Base-by-base conservation (phyloP, 2,888 invertebrate genomes). In the Cryptocheilus praepositus region DNA sequence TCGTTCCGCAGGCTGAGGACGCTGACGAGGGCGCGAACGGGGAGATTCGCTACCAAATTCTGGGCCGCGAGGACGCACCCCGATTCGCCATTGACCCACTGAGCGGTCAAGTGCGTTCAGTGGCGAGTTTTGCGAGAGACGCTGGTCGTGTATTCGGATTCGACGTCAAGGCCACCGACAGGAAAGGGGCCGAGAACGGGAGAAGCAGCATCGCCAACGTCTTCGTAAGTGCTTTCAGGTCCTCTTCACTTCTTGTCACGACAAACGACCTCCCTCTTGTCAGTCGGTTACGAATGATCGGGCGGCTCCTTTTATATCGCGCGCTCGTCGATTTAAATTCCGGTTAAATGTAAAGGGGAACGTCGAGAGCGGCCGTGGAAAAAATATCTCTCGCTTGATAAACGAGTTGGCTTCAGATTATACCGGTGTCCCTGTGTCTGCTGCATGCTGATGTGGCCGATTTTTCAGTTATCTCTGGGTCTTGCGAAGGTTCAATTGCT, bases 121-220 rank as follows among this genome's bases (percentile, higher is more conserved):
- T 95, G 16, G 92, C 93, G 0, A 91, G 93, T 49, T 93, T 96
- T 65, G 90, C 92, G 0, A 89, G 92, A 60, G 93, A 94, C 75
- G 93, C 93, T 18, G 95, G 95, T 0, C 91, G 93, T 73, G 94
- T 96, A 51, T 95, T 94, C 83, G 95, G 95, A 0, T 96, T 96
- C 82, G 96, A 96, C 88, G 95, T 96, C 11, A 95, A 95, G 89
- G 96, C 96, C 11, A 95, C 95, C 0, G 96, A 96, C 85, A 92
- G 93, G 65, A 90, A 91, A 22, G 96, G 96, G 0, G 94, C 94
- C 52, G 94, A 95, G 81, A 94, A 95, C 82, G 96, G 96, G 0
- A 93, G 92, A 69, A 95, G 95, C 8, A 93, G 95, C 56, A 95
- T 96, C 74, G 94, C 94, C 59, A 96, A 95, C 86, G 95, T 96